A percentile compares a stretch with the other conserved stretches of the same genome.
Conservation (phyloP, 2,113 vertebrate genomes). For the Danio rerio region GRCz12tu NC_133199.1:3922501-3923000, state of each 20-base stretch:
- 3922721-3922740: slow-evolving; percentile 24
- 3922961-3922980: too few species aligned
- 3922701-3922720: slow-evolving; percentile 42
- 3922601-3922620: slow-evolving; percentile 46
- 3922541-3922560: slow-evolving; percentile 45
- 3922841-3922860: neutral
- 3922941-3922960: too few species aligned
- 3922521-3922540: slow-evolving; percentile 15
- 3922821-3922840: neutral
- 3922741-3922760: slow-evolving; percentile 49
- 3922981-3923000: too few species aligned
- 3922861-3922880: neutral
- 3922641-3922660: slow-evolving; percentile 39
- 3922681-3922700: slow-evolving; percentile 46
- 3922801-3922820: neutral
- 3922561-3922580: slow-evolving; percentile 35
- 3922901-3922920: too few species aligned
- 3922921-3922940: too few species aligned
- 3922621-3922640: slow-evolving; percentile 25
- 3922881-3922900: neutral
- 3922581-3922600: slow-evolving; percentile 54
- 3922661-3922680: slow-evolving; percentile 49
- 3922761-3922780: slow-evolving; percentile 13
- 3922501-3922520: neutral
- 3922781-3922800: slow-evolving; percentile 22